Evolutionary conservation across 2,888 invertebrate genomes (phyloP), one percentile per base, ranked within the genome.

Genomic region (Pedicia rivosa): DNA sequence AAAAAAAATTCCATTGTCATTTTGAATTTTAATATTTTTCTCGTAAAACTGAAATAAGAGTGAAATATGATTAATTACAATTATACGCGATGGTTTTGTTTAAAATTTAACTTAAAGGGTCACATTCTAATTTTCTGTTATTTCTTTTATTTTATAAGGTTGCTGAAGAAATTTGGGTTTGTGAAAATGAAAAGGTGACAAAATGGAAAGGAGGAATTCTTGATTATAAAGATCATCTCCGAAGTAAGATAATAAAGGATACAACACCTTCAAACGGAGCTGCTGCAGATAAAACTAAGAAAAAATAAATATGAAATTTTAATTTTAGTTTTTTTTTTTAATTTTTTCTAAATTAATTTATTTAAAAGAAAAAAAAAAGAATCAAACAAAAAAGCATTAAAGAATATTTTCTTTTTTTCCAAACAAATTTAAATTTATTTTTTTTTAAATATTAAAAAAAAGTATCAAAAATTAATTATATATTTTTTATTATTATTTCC

Each of bases 151-250:
- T 34, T 40, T 49, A 56, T 34, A 52, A 95, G 94, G 97, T 98
- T 22, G 97, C 97, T 8, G 83, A 98, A 59, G 92, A 94, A 63
- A 97, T 98, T 59, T 99, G 97, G 98, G 82, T 98, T 30, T 99
- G 98, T 61, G 95, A 97, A 60, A 84, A 98, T 45, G 84, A 82
- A 51, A 78, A 82, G 4, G 82, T 92, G 37, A 95, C 92, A 17
- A 94, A 95, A 63, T 98, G 97, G 94, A 77, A 87, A 47, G 94
- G 95, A 12, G 87, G 83, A 53, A 99, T 99, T 65, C 74, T 88
- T 51, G 75, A 80, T 42, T 99, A 97, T 69, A 99, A 99, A 65
- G 84, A 92, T 54, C 82, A 87, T 56, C 70, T 99, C 46, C 87
- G 90, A 56, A 74, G 74, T 40, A 86, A 84, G 62, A 83, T 94